Evolutionary conservation across 2,888 invertebrate genomes (phyloP).

Genomic region (Lottia gigantea): DNA sequence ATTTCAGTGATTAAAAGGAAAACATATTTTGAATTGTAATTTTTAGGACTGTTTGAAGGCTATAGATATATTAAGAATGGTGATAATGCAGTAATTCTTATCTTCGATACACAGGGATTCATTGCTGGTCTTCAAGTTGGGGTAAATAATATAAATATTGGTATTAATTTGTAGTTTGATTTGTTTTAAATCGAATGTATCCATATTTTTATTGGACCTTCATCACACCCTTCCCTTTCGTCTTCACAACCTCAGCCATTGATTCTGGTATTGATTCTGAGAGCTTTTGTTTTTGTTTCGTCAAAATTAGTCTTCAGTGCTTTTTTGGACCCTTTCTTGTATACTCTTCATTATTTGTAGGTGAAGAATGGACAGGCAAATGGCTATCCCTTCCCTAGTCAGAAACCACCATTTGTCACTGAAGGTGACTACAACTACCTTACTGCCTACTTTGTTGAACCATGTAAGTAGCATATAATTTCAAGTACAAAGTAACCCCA

Average conservation of each 20-base stretch:
- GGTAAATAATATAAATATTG: neutral
- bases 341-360: neutral
- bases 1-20: neutral
- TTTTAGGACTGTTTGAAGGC: neutral
- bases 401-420: slow-evolving; percentile 22
- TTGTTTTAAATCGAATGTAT: neutral
- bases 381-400: neutral
- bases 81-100: neutral
- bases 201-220: too few relatives aligned
- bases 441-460: slow-evolving; percentile 31
- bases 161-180: neutral
- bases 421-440: slow-evolving; percentile 23
- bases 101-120: neutral
- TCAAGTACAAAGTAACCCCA: too few relatives aligned
- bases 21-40: neutral
- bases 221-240: too few relatives aligned
- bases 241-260: too few relatives aligned
- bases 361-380: neutral
- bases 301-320: too few relatives aligned
- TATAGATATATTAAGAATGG: neutral
- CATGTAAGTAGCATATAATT: slow-evolving; percentile 16
- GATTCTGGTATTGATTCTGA: too few relatives aligned
- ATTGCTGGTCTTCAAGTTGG: slow-evolving; percentile 1
- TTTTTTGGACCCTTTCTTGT: too few relatives aligned
- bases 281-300: too few relatives aligned